Evolutionary conservation across 1,140 invertebrate genomes (phyloP), one percentile per base, ranked within the genome.

Genomic region (Drosophila arawakana): DNA sequence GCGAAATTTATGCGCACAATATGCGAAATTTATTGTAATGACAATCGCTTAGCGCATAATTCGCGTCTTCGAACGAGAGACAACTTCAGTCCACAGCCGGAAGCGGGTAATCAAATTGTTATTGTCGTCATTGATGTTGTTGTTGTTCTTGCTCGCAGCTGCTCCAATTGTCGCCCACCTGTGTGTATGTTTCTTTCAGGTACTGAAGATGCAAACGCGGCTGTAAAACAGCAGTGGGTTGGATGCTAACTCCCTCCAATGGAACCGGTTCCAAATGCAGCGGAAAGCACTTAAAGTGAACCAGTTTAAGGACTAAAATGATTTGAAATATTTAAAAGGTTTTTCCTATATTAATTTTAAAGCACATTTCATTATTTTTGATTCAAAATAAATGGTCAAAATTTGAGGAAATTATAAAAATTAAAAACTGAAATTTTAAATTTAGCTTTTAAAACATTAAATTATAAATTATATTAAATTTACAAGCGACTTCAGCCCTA

Each of bases 1-100:
- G 73, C 83, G 69, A 80, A 88, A 86, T 88, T 86, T 86, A 86
- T 86, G 83, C 83, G 84, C 84, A 83, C 83, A 86, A 86, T 88
- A 86, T 86, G 83, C 83, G 83, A 86, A 86, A 86, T 86, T 86
- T 86, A 86, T 86, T 86, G 83, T 86, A 86, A 86, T 88, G 82
- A 82, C 83, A 86, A 82, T 65, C 83, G 83, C 83, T 86, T 86
- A 86, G 83, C 81, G 83, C 83, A 86, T 86, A 86, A 86, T 86
- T 82, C 79, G 81, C 46, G 43, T 35, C 65, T 60, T 44, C 25
- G 25, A 61, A 50, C 35, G 13, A 41, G 13, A 41, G 50, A 41
- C 63, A 52, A 55, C 34, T 39, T 9, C 18, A 43, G 44, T 46
- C 18, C 52, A 44, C 67, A 81, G 80, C 83, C 81, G 83, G 83